Conservation (phyloP, 1,140 invertebrate genomes). For the Telenomus remus region DNA sequence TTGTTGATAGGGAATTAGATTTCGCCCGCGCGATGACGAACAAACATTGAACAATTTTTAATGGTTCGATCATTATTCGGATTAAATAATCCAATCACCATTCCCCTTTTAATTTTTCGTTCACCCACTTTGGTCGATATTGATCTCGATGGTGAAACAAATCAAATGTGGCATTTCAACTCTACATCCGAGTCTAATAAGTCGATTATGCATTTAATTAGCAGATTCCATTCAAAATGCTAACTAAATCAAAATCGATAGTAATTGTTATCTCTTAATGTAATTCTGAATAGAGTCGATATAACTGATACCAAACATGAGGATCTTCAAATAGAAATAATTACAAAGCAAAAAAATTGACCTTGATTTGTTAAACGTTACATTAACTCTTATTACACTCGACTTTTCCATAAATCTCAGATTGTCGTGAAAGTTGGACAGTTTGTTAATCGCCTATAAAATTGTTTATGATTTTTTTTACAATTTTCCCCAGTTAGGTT, state of each 20-base stretch:
- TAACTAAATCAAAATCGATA: conserved; percentile 33
- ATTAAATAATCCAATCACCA: background rate
- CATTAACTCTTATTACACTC: too few species aligned
- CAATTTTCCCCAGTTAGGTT: too few species aligned
- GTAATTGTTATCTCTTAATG: conserved; percentile 25
- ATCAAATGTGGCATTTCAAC: background rate
- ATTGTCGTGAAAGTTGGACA: too few species aligned
- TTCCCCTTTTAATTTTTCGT: background rate
- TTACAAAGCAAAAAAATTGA: too few species aligned
- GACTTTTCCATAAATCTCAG: too few species aligned
- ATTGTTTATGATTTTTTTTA: too few species aligned
- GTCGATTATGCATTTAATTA: conserved; percentile 11
- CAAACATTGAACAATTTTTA: conserved; percentile 6
- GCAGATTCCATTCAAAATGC: conserved; percentile 24
- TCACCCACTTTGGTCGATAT: too few species aligned
- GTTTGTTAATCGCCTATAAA: too few species aligned
- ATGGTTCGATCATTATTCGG: conserved; percentile 4
- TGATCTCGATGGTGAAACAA: too few species aligned
- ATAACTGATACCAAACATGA: background rate
- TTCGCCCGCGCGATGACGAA: conserved; percentile 1
- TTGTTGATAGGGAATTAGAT: conserved; percentile 17
- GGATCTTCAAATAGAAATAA: background rate
- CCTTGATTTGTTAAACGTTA: too few species aligned
- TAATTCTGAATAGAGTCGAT: background rate
- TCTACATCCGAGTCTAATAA: background rate